phyloP scores from a whole-genome alignment of 2,888 invertebrate species.

The Platerodrilus igneus region DNA sequence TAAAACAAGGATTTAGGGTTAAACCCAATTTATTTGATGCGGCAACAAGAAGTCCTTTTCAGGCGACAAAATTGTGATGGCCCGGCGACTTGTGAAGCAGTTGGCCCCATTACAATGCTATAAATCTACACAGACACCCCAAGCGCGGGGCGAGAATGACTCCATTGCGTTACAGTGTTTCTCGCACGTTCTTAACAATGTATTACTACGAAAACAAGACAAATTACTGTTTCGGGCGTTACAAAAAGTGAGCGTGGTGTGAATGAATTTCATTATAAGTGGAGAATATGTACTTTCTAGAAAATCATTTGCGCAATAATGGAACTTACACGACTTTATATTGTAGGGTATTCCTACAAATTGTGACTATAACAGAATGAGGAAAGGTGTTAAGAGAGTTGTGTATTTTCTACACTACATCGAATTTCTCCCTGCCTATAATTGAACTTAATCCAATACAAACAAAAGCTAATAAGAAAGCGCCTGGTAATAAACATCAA shows the following conservation, averaged over 20 bases:
- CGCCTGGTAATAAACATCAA: conserved; percentile 17
- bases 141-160: conserved; percentile 39
- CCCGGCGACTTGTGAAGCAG: conserved; percentile 58
- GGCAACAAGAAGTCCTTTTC: conserved; percentile 46
- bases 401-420: too few relatives aligned
- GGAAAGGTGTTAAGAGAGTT: too few relatives aligned
- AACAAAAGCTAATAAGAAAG: conserved; percentile 21
- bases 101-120: conserved; percentile 60
- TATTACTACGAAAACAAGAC: conserved; percentile 41
- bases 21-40: conserved; percentile 49
- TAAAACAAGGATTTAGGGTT: conserved; percentile 21
- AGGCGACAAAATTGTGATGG: conserved; percentile 57
- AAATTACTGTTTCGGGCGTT: conserved; percentile 36
- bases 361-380: too few relatives aligned
- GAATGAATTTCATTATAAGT: conserved; percentile 7
- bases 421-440: too few relatives aligned
- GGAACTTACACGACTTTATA: too few relatives aligned
- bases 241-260: conserved; percentile 14
- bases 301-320: too few relatives aligned
- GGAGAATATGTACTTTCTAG: too few relatives aligned
- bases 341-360: too few relatives aligned
- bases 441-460: conserved; percentile 14
- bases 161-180: conserved; percentile 36
- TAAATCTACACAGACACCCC: conserved; percentile 51
- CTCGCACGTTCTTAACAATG: conserved; percentile 41